phyloP scores from a whole-genome alignment of 2,797 vertebrate species.

The Pangasius djambal region DNA sequence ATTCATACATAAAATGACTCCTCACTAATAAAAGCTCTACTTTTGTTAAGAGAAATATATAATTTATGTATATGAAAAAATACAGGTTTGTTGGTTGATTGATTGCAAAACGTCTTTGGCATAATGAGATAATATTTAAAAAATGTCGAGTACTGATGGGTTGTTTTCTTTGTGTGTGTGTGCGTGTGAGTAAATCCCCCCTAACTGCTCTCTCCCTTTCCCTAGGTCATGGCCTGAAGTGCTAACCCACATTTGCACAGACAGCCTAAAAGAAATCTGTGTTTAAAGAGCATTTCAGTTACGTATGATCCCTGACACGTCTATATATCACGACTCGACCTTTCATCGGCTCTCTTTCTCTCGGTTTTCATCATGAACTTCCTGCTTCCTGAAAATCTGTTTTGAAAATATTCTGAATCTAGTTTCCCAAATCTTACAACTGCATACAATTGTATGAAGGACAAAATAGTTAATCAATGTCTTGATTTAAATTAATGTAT shows the following conservation, averaged over 20 bases:
- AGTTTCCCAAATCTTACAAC: too few species aligned
- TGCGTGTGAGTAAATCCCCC: neutral
- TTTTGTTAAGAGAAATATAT: neutral
- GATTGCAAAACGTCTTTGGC: neutral
- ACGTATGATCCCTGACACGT: slow-evolving; percentile 1
- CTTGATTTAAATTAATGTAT: neutral
- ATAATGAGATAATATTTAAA: neutral
- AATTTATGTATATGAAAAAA: neutral
- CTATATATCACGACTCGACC: neutral
- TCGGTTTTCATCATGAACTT: neutral
- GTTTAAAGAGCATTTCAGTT: slow-evolving; percentile 21
- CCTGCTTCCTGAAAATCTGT: too few species aligned
- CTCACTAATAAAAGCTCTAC: neutral
- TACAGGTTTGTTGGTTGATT: neutral
- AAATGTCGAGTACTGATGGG: neutral
- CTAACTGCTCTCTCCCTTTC: neutral
- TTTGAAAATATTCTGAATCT: neutral
- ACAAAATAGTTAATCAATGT: neutral
- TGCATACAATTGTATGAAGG: neutral
- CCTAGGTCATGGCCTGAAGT: slow-evolving; percentile 11
- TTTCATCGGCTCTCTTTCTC: neutral
- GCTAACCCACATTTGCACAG: neutral
- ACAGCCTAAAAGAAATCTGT: slow-evolving; percentile 38
- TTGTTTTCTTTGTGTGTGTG: slow-evolving; percentile 2
- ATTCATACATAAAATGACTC: neutral